These are phyloP conservation scores for Hippoglossus stenolepis DNA, from an alignment of 2,113 vertebrate genomes.

Conservation along the genomic window DNA sequence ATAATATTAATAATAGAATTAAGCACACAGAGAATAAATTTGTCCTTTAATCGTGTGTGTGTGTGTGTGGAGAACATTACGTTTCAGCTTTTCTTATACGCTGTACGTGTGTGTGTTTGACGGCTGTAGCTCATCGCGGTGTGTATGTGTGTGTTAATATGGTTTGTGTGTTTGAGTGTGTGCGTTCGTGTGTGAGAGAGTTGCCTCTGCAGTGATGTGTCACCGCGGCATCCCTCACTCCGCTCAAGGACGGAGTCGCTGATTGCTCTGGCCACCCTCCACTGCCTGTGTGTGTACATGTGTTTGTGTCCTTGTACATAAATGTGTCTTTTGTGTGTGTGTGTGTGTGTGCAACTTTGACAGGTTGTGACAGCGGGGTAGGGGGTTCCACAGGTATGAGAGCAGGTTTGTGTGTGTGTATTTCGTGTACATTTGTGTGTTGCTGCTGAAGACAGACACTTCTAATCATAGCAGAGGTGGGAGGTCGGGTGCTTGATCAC, in stretches of 20 bases:
- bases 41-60: neutral
- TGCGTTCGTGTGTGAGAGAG: neutral
- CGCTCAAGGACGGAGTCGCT: constrained; percentile 52
- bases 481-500: constrained; percentile 22
- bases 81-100: neutral
- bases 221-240: constrained; percentile 48
- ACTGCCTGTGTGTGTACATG: constrained; percentile 26
- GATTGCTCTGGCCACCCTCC: constrained; percentile 54
- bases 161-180: neutral
- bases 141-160: constrained; percentile 15
- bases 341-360: neutral
- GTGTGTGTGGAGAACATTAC: neutral
- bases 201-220: constrained; percentile 33
- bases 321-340: neutral
- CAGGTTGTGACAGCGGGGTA: neutral
- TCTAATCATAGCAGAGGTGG: constrained; percentile 7
- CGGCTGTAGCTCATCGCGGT: neutral
- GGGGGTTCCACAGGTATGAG: neutral
- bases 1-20: constrained; percentile 35
- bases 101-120: no score
- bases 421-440: neutral
- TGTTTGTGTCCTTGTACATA: constrained; percentile 14
- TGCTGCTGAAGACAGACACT: constrained; percentile 1
- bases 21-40: neutral
- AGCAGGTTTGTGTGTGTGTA: constrained; percentile 1